Evolutionary conservation across 2,888 invertebrate genomes (phyloP).

Genomic region (Drosophila maculinotata): DNA sequence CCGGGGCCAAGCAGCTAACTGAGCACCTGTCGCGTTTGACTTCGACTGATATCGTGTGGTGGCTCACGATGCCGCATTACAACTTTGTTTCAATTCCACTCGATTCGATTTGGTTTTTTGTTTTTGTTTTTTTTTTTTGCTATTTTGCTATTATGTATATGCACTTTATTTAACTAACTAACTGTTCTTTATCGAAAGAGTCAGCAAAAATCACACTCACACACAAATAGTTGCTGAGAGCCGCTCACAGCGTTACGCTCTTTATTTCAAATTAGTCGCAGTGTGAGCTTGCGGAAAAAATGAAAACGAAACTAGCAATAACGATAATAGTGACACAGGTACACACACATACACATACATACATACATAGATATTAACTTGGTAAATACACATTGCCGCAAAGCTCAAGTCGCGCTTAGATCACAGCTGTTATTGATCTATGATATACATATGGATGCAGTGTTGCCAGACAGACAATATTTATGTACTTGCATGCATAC

Average conservation of each 20-base stretch:
- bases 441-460: neutral
- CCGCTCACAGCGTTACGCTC: conserved; percentile 25
- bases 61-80: conserved; percentile 41
- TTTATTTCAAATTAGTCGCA: conserved; percentile 3
- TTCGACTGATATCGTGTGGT: conserved; percentile 42
- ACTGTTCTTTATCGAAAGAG: conserved; percentile 58
- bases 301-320: conserved; percentile 27
- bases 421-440: conserved; percentile 1
- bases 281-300: conserved; percentile 18
- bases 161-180: conserved; percentile 27
- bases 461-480: neutral
- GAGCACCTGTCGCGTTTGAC: conserved; percentile 48
- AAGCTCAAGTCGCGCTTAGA: conserved; percentile 16
- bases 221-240: conserved; percentile 10
- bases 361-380: neutral
- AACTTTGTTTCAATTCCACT: conserved; percentile 53
- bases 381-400: neutral
- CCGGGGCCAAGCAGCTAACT: conserved; percentile 19
- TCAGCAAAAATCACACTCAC: conserved; percentile 7
- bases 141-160: conserved; percentile 19
- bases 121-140: neutral
- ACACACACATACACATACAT: neutral
- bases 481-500: neutral
- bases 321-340: conserved; percentile 1
- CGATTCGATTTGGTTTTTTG: conserved; percentile 7